Evolutionary conservation across 2,888 invertebrate species (phyloP).

Genomic region (Cosmia trapezina): DNA sequence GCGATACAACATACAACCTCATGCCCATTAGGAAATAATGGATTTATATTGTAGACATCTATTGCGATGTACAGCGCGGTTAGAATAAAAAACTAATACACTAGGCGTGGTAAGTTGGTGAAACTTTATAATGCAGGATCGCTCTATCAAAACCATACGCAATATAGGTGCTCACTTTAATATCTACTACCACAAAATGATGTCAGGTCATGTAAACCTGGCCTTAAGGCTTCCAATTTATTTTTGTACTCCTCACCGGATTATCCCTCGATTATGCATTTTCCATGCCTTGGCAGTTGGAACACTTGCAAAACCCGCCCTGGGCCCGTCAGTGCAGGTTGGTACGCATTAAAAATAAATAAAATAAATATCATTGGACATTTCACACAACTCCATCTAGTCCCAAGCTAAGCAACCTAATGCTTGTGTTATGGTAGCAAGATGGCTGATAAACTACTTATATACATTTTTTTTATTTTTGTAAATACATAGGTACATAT

Average conservation of each 20-base stretch:
- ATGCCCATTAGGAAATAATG: conserved; percentile 39
- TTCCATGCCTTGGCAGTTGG: not conserved
- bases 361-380: no score
- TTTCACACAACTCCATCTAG: no score
- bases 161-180: not conserved
- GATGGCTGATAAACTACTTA: no score
- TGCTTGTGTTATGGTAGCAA: no score
- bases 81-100: not conserved
- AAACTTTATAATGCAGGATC: conserved; percentile 2
- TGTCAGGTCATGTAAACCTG: not conserved
- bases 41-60: conserved; percentile 20
- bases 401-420: no score
- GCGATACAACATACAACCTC: conserved; percentile 39
- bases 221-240: not conserved
- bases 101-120: not conserved
- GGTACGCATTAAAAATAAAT: no score
- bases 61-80: conserved; percentile 15
- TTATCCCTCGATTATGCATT: not conserved
- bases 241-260: not conserved
- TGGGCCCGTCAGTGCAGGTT: no score
- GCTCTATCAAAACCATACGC: not conserved
- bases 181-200: not conserved
- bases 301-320: not conserved
- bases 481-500: no score
- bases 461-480: no score